phyloP scores from a whole-genome alignment of 2,888 invertebrate species.

The Arctia plantaginis region DNA sequence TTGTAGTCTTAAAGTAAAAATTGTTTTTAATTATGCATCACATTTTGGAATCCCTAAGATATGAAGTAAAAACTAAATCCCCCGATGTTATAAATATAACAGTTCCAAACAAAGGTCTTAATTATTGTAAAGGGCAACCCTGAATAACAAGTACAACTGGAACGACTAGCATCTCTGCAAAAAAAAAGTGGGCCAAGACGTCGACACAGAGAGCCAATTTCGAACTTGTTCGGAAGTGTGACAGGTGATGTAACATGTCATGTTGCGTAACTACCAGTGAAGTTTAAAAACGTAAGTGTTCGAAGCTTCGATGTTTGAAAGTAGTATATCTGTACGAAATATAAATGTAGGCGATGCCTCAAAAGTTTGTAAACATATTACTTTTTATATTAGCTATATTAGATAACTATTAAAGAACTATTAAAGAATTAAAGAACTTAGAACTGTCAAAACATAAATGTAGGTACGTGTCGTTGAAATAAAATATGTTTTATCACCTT shows the following conservation, averaged over 20 bases:
- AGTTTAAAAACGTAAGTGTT: conserved; percentile 41
- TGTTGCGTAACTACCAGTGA: conserved; percentile 42
- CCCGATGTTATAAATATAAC: background rate
- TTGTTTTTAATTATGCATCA: background rate
- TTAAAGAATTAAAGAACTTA: no score
- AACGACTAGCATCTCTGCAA: conserved; percentile 30
- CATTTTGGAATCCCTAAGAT: background rate
- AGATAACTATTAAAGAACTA: background rate
- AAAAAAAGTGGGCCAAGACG: conserved; percentile 47
- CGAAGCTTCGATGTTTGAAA: conserved; percentile 24
- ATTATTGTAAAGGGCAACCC: conserved; percentile 22
- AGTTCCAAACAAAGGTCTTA: background rate
- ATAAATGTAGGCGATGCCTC: background rate
- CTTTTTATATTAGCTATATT: background rate
- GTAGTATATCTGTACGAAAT: conserved; percentile 1
- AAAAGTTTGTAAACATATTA: background rate
- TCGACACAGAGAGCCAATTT: conserved; percentile 50
- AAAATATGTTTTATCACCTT: no score
- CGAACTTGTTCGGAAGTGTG: conserved; percentile 47
- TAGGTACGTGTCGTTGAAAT: background rate
- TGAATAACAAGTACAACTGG: conserved; percentile 32
- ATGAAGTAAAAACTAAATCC: background rate
- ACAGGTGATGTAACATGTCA: conserved; percentile 38
- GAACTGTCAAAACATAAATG: background rate
- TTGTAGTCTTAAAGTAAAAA: background rate